Conservation (phyloP, 1,140 invertebrate genomes). For the Oncopodura yosiiana region DNA sequence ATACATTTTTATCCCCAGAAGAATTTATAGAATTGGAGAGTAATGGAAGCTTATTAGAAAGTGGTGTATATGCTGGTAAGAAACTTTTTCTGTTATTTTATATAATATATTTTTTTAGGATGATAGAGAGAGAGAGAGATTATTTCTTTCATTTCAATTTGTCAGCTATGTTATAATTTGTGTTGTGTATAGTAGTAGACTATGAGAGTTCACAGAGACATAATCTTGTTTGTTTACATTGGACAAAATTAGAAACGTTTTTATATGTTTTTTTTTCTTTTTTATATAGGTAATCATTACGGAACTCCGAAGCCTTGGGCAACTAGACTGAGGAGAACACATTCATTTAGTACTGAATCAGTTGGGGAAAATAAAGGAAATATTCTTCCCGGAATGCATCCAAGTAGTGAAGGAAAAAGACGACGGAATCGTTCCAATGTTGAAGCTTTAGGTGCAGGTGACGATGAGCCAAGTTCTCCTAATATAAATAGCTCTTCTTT, state of each 20-base stretch:
- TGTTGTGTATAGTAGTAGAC: too few relatives aligned
- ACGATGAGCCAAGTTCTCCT: conserved; percentile 26
- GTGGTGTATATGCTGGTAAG: conserved; percentile 55
- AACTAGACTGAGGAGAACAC: conserved; percentile 20
- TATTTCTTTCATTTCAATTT: too few relatives aligned
- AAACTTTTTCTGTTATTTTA: neutral
- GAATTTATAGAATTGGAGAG: conserved; percentile 53
- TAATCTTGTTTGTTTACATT: too few relatives aligned
- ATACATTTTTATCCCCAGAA: conserved; percentile 52
- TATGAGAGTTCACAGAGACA: too few relatives aligned
- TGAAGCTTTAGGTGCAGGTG: conserved; percentile 39
- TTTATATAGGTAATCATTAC: conserved; percentile 46
- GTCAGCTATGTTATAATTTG: too few relatives aligned
- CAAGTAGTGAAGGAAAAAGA: conserved; percentile 50
- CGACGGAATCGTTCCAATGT: conserved; percentile 49
- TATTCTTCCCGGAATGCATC: conserved; percentile 46
- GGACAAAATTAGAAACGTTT: too few relatives aligned
- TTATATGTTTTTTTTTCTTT: neutral
- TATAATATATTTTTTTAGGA: too few relatives aligned
- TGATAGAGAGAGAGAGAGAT: too few relatives aligned
- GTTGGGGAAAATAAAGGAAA: conserved; percentile 31
- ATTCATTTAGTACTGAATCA: conserved; percentile 8
- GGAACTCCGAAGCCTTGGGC: conserved; percentile 46
- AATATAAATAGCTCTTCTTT: conserved; percentile 13
- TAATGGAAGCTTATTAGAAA: conserved; percentile 54